phyloP scores from a whole-genome alignment of 1,140 invertebrate genomes.

The Brachionus manjavacas region DNA sequence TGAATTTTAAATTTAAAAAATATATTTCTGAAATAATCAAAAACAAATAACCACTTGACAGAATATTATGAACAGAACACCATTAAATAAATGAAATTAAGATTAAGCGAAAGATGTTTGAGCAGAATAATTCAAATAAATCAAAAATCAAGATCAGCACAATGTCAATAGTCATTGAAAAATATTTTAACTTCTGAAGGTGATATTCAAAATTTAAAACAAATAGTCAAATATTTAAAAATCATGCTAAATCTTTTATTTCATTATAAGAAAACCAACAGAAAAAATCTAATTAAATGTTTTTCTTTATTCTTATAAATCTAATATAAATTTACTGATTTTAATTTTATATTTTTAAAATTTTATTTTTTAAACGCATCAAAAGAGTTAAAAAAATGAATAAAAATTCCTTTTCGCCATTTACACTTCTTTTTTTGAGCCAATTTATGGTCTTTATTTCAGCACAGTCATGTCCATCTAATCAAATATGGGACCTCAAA shows the following conservation, averaged over 20 bases:
- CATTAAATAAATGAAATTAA: constrained; percentile 10
- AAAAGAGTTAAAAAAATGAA: neutral
- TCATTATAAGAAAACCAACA: neutral
- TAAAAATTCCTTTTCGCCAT: neutral
- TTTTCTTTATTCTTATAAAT: neutral
- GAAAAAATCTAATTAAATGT: neutral
- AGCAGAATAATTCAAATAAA: neutral
- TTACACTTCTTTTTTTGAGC: neutral
- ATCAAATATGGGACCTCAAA: neutral
- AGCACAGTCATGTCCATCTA: neutral
- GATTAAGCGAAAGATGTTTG: neutral
- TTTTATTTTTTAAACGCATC: neutral
- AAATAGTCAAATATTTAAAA: constrained; percentile 36
- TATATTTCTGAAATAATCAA: neutral
- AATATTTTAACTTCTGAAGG: neutral
- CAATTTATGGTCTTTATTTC: neutral
- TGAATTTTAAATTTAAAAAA: neutral
- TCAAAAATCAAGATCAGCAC: neutral
- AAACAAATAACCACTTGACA: neutral
- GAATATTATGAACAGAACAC: neutral
- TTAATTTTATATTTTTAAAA: neutral
- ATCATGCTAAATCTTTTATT: constrained; percentile 24
- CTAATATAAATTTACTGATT: neutral
- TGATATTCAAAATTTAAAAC: neutral
- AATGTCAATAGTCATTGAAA: neutral